These are phyloP conservation scores for Sepiola atlantica DNA, from an alignment of 2,888 invertebrate genomes.

Conservation along the genomic window DNA sequence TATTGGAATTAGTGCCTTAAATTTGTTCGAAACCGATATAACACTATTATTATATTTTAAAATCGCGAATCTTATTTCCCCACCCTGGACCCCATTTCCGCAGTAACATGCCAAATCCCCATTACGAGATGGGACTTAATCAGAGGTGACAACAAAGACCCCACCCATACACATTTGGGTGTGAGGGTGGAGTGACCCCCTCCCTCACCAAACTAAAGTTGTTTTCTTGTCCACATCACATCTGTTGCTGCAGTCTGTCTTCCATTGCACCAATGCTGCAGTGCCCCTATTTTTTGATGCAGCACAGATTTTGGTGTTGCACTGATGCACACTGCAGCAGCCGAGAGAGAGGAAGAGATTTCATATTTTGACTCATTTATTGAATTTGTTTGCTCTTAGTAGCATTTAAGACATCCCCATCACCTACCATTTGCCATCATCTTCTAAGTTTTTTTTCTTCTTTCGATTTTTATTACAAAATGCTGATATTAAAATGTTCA, in stretches of 20 bases:
- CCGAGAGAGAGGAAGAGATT: neutral
- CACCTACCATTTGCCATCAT: neutral
- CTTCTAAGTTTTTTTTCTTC: neutral
- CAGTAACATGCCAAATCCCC: no score
- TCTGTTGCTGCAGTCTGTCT: neutral
- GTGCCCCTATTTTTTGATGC: neutral
- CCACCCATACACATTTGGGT: no score
- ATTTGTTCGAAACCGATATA: no score
- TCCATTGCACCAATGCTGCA: conserved; percentile 4
- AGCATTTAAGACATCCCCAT: neutral
- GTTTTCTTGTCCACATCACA: neutral
- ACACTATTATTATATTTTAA: no score
- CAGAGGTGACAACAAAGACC: no score
- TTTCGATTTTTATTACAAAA: neutral
- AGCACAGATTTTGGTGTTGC: neutral
- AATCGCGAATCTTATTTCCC: no score
- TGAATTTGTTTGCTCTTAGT: neutral
- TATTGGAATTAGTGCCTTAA: no score
- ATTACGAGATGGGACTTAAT: no score
- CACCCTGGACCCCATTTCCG: no score
- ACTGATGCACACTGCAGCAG: neutral
- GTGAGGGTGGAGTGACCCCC: no score
- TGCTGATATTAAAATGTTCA: neutral
- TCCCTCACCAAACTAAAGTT: neutral
- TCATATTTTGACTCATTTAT: neutral